Percentiles rank a stretch among this genome's conserved stretches.
Evolutionary conservation across 2,797 vertebrate genomes (phyloP).

Genomic region (Semotilus atromaculatus): DNA sequence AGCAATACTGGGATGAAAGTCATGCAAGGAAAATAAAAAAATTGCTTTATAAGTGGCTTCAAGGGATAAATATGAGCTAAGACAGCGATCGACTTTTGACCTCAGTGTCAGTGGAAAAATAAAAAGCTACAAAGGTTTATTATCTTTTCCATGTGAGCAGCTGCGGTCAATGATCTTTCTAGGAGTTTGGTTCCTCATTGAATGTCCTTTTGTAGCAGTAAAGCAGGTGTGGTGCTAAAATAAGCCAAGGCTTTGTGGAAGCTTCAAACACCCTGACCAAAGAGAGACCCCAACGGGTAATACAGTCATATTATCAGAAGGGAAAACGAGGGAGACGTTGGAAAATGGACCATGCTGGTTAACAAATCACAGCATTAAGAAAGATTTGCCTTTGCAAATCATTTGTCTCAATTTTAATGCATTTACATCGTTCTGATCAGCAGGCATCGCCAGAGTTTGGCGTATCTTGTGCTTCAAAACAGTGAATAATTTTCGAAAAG

Average conservation of each 20-base stretch:
- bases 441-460: background rate
- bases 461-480: background rate
- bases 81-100: conserved; percentile 15
- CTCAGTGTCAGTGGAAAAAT: conserved; percentile 42
- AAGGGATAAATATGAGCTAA: conserved; percentile 12
- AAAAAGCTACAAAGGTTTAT: conserved; percentile 10
- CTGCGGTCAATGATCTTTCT: conserved; percentile 44
- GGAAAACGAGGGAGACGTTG: background rate
- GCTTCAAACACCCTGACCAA: conserved; percentile 6
- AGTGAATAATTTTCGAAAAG: background rate
- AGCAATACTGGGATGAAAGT: background rate
- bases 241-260: conserved; percentile 15
- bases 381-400: background rate
- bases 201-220: conserved; percentile 25
- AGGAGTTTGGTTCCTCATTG: conserved; percentile 30
- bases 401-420: background rate
- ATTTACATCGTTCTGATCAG: background rate
- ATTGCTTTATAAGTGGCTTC: background rate
- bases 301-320: background rate
- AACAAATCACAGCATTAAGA: background rate
- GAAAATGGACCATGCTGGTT: background rate
- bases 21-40: background rate
- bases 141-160: conserved; percentile 32
- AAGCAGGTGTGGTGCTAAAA: conserved; percentile 38
- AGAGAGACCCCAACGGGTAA: background rate